Conservation (phyloP, 2,888 invertebrate species). For the Polyommatus iphigenia region DNA sequence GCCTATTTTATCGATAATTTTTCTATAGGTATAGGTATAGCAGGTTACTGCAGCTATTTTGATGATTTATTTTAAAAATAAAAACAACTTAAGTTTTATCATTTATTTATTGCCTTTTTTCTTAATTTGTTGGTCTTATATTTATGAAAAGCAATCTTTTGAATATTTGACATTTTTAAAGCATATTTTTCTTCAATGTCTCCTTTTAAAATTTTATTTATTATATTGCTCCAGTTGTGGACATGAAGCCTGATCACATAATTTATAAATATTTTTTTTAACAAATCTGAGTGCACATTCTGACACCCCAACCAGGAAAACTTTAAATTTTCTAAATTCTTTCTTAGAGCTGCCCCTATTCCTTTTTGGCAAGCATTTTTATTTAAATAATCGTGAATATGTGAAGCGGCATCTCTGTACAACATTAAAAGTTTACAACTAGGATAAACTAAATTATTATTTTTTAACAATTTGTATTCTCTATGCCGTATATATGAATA, state of each 20-base stretch:
- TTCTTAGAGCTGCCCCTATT: slow-evolving; percentile 7
- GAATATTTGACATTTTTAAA: not conserved
- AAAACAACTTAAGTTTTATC: slow-evolving; percentile 24
- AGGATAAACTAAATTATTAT: slow-evolving; percentile 34
- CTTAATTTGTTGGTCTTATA: slow-evolving; percentile 24
- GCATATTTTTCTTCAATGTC: slow-evolving; percentile 32
- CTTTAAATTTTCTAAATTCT: not conserved
- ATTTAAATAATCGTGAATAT: slow-evolving; percentile 20
- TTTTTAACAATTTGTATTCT: slow-evolving; percentile 36
- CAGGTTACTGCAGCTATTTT: not conserved
- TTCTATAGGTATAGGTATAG: not conserved
- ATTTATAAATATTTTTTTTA: too few species aligned
- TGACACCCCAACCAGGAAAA: slow-evolving; percentile 16
- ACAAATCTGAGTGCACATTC: too few species aligned
- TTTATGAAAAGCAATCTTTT: not conserved
- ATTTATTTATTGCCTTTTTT: not conserved
- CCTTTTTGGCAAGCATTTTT: not conserved
- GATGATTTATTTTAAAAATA: not conserved
- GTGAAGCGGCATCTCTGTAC: not conserved
- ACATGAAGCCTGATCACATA: too few species aligned
- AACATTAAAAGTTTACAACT: slow-evolving; percentile 14
- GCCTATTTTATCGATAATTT: slow-evolving; percentile 17
- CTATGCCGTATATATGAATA: slow-evolving; percentile 32
- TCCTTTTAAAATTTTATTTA: slow-evolving; percentile 33
- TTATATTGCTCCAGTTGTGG: too few species aligned